phyloP scores from a whole-genome alignment of 1,140 invertebrate genomes.

The Trigoniulus corallinus region DNA sequence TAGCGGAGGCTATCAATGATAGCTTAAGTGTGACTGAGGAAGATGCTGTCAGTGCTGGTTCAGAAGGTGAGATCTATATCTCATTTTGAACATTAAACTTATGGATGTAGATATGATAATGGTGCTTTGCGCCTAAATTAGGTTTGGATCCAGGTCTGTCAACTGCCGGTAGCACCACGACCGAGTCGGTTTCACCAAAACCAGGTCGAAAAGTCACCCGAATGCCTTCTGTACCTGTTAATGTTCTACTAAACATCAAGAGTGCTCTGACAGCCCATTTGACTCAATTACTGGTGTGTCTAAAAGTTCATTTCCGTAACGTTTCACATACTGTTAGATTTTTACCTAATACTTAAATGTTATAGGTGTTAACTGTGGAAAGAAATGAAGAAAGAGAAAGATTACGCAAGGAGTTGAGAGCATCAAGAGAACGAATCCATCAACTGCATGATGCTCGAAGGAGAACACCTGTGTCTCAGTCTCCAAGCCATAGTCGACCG shows the following conservation, averaged over 20 bases:
- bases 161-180: neutral
- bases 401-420: constrained; percentile 48
- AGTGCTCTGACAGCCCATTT: constrained; percentile 35
- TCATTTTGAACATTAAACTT: neutral
- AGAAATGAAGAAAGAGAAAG: constrained; percentile 55
- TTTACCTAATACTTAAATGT: neutral
- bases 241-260: constrained; percentile 32
- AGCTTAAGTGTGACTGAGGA: constrained; percentile 33
- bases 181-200: neutral
- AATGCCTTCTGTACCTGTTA: constrained; percentile 33
- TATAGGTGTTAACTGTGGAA: constrained; percentile 50
- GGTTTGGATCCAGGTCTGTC: constrained; percentile 10
- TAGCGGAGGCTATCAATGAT: constrained; percentile 34
- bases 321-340: neutral
- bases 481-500: constrained; percentile 12
- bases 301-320: neutral
- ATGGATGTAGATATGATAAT: constrained; percentile 10
- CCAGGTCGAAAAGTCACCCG: constrained; percentile 16
- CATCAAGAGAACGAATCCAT: constrained; percentile 50
- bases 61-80: constrained; percentile 11
- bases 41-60: constrained; percentile 24
- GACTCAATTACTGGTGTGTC: constrained; percentile 36
- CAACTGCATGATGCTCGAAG: constrained; percentile 21
- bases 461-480: constrained; percentile 7
- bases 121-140: neutral